These are phyloP conservation scores for Ammodytes marinus DNA, from an alignment of 2,113 vertebrate genomes.

Conservation along the genomic window DNA sequence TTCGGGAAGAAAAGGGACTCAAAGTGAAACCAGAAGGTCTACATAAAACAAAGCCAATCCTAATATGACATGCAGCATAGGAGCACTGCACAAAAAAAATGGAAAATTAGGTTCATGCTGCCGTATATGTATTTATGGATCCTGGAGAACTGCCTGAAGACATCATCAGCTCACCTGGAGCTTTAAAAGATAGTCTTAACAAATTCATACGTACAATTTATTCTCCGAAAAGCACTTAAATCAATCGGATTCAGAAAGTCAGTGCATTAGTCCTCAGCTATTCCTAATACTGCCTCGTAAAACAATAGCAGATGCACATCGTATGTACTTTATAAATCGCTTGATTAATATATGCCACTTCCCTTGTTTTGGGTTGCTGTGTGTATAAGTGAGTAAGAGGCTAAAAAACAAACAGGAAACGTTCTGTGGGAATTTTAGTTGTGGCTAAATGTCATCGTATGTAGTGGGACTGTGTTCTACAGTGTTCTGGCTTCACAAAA, in stretches of 20 bases:
- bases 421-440: background rate
- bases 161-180: slow-evolving; percentile 60
- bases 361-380: slow-evolving; percentile 33
- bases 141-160: slow-evolving; percentile 54
- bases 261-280: slow-evolving; percentile 22
- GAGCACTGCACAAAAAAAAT: slow-evolving; percentile 55
- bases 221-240: slow-evolving; percentile 21
- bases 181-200: slow-evolving; percentile 46
- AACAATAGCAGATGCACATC: slow-evolving; percentile 44
- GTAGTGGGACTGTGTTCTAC: slow-evolving; percentile 8
- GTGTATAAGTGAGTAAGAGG: slow-evolving; percentile 23
- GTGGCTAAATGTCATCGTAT: background rate
- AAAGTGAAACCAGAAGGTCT: slow-evolving; percentile 74
- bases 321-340: slow-evolving; percentile 28
- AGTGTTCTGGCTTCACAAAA: background rate
- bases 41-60: slow-evolving; percentile 52
- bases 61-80: slow-evolving; percentile 56
- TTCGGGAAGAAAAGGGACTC: slow-evolving; percentile 36
- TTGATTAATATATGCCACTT: slow-evolving; percentile 51
- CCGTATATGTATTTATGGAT: slow-evolving; percentile 68
- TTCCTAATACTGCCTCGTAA: slow-evolving; percentile 36
- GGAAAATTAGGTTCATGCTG: slow-evolving; percentile 63
- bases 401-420: slow-evolving; percentile 24
- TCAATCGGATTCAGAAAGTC: slow-evolving; percentile 40
- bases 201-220: slow-evolving; percentile 40